phyloP scores from a whole-genome alignment of 2,113 vertebrate genomes.

The Cairina moschata region DNA sequence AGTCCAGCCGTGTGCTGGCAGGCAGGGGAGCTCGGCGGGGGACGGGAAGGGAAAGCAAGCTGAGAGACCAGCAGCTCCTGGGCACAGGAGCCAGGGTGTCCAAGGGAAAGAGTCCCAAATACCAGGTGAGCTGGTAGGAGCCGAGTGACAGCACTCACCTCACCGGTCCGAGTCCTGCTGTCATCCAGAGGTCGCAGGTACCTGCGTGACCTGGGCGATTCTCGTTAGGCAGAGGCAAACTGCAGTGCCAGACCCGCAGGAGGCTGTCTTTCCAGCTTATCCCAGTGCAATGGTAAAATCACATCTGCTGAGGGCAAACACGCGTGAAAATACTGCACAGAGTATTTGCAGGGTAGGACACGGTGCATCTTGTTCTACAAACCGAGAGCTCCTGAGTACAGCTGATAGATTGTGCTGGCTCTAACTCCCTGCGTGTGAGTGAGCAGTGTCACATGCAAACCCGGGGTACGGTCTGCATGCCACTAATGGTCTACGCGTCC shows the following conservation, averaged over 20 bases:
- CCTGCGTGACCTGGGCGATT: not conserved
- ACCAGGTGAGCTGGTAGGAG: not conserved
- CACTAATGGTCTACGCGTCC: not conserved
- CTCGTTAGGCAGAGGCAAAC: not conserved
- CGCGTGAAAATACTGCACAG: not conserved
- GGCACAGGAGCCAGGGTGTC: not conserved
- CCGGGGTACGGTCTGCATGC: not conserved
- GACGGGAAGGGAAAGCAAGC: not conserved
- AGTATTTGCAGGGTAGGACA: not conserved
- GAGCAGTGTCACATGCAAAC: not conserved
- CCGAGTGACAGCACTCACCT: too few species aligned
- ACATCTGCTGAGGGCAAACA: not conserved
- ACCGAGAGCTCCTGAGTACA: not conserved
- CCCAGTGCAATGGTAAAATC: not conserved
- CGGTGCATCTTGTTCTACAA: not conserved
- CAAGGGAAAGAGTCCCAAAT: not conserved
- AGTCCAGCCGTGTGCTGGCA: not conserved
- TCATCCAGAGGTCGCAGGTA: not conserved
- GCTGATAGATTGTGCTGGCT: not conserved
- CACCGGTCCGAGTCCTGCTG: not conserved
- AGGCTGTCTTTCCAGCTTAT: not conserved
- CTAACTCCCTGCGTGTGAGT: rapidly evolving
- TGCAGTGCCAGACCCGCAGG: not conserved
- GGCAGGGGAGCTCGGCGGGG: not conserved
- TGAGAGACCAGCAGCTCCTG: not conserved